Evolutionary conservation across 1,140 invertebrate genomes (phyloP).

Genomic region (Pseudobourletiella spinata): DNA sequence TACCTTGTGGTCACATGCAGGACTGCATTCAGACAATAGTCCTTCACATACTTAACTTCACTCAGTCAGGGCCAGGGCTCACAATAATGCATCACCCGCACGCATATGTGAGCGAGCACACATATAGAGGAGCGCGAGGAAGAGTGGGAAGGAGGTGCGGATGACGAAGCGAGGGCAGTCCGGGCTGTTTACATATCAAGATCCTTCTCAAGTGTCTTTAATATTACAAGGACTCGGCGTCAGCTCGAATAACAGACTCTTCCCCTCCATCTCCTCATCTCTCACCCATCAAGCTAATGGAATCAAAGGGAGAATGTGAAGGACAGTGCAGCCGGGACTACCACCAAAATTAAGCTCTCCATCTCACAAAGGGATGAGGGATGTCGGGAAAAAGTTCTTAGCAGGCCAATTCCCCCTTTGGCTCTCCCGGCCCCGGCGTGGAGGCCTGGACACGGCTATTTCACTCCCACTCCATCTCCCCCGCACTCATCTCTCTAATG

Average conservation of each 20-base stretch:
- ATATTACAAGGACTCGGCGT: background rate
- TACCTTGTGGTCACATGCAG: too few species aligned
- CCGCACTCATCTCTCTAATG: background rate
- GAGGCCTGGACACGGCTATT: background rate
- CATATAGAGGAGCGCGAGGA: too few species aligned
- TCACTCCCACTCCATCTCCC: background rate
- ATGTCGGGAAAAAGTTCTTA: background rate
- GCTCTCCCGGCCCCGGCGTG: background rate
- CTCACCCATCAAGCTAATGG: conserved; percentile 6
- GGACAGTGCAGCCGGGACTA: background rate
- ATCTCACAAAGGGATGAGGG: background rate
- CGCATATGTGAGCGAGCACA: too few species aligned
- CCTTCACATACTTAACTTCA: too few species aligned
- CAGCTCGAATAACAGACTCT: background rate
- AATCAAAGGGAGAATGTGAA: conserved; percentile 6
- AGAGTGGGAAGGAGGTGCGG: too few species aligned
- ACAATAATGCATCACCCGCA: too few species aligned
- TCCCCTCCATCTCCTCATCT: background rate
- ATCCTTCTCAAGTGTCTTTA: background rate
- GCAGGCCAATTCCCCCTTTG: background rate
- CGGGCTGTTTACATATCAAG: background rate
- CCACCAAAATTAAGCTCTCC: background rate
- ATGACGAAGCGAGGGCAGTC: too few species aligned
- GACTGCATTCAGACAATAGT: too few species aligned
- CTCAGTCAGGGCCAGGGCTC: too few species aligned